These are phyloP conservation scores for Taurulus bubalis DNA, from an alignment of 2,113 vertebrate species.

Conservation along the genomic window DNA sequence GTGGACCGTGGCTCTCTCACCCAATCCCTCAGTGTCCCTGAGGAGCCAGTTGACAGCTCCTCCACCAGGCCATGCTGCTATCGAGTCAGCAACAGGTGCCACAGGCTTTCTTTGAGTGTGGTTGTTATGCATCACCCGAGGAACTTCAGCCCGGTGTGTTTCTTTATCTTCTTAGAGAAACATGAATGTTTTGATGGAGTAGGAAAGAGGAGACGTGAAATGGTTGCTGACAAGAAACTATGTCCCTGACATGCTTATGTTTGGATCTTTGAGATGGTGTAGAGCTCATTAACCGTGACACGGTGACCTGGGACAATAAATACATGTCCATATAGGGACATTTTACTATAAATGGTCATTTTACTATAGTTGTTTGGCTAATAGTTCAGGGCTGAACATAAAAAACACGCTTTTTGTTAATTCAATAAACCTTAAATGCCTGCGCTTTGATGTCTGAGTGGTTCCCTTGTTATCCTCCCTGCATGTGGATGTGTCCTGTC, in stretches of 20 bases:
- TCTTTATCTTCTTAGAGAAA: constrained; percentile 16
- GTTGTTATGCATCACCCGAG: constrained; percentile 35
- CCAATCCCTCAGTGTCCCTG: constrained; percentile 61
- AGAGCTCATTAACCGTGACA: background rate
- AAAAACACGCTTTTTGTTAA: constrained; percentile 7
- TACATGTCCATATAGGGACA: background rate
- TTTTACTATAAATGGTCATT: constrained; percentile 3
- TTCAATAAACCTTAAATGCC: constrained; percentile 40
- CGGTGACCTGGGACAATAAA: constrained; percentile 12
- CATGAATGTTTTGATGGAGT: constrained; percentile 23
- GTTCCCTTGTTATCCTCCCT: constrained; percentile 59
- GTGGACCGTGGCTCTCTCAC: constrained; percentile 62
- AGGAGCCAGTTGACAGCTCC: constrained; percentile 66
- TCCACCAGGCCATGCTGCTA: constrained; percentile 35
- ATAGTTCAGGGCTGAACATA: constrained; percentile 8
- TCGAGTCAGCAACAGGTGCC: constrained; percentile 67
- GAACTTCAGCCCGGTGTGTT: constrained; percentile 19
- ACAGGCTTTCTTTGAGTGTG: constrained; percentile 27
- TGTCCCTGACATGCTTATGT: constrained; percentile 16
- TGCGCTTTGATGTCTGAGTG: constrained; percentile 56
- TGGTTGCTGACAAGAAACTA: constrained; percentile 16
- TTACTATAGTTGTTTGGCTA: background rate
- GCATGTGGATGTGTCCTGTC: constrained; percentile 45
- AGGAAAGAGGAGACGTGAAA: constrained; percentile 18
- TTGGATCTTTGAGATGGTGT: constrained; percentile 35